Conservation (phyloP, 2,888 invertebrate genomes). For the Meganola albula region DNA sequence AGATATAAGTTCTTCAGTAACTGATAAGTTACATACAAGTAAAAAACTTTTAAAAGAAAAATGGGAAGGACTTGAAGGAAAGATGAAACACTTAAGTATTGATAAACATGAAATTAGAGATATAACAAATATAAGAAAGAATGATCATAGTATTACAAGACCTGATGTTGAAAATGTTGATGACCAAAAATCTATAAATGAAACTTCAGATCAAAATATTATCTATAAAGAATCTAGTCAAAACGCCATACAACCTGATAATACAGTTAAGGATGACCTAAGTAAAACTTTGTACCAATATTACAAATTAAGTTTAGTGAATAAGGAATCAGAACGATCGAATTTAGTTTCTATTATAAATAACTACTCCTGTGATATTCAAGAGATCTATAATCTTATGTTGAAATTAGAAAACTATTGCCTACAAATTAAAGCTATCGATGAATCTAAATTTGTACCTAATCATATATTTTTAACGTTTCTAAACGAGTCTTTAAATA, state of each 20-base stretch:
- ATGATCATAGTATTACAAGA: constrained; percentile 15
- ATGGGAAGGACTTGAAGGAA: constrained; percentile 72
- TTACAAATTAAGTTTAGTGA: constrained; percentile 64
- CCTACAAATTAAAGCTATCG: constrained; percentile 49
- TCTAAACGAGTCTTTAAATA: constrained; percentile 44
- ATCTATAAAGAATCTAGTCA: constrained; percentile 71
- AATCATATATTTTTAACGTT: constrained; percentile 65
- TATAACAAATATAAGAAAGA: constrained; percentile 14
- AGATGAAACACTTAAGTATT: constrained; percentile 59
- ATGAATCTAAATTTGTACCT: constrained; percentile 61
- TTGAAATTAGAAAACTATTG: constrained; percentile 63
- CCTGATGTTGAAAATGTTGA: constrained; percentile 19
- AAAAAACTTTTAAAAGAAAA: constrained; percentile 75
- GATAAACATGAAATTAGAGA: constrained; percentile 48
- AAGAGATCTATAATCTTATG: constrained; percentile 56
- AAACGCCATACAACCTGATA: constrained; percentile 56
- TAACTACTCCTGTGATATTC: constrained; percentile 68
- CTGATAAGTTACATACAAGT: constrained; percentile 71
- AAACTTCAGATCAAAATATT: constrained; percentile 50
- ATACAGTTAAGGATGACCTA: constrained; percentile 49
- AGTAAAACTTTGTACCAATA: constrained; percentile 65
- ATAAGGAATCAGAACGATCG: constrained; percentile 54
- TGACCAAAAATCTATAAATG: too few species aligned
- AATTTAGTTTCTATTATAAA: constrained; percentile 66
- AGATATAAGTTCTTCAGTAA: constrained; percentile 68